Conservation (phyloP, 30 jellyfish, hydroid and myxozoan species). For the Pelagia noctiluca region DNA sequence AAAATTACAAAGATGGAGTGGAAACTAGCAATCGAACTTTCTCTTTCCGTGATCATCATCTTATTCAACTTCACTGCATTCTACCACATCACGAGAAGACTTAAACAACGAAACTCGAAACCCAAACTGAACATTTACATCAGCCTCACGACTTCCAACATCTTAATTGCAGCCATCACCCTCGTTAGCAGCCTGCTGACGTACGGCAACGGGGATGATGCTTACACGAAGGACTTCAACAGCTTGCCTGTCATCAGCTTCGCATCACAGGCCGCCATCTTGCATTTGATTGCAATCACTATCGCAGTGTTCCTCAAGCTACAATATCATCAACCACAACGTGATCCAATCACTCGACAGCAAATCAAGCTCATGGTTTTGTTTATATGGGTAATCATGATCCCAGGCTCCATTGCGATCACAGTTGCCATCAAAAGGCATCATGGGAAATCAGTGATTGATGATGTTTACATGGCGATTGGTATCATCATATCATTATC, state of each 20-base stretch:
- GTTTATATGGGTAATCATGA: neutral
- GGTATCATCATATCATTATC: neutral
- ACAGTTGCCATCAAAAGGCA: neutral
- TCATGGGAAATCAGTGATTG: neutral
- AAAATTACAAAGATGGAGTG: neutral
- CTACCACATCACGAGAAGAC: neutral
- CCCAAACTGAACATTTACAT: neutral
- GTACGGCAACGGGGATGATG: neutral
- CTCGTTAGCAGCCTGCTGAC: neutral
- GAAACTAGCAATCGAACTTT: neutral
- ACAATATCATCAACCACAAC: neutral
- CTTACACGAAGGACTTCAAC: neutral
- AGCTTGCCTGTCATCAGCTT: neutral
- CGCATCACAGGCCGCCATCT: neutral
- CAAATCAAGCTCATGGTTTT: neutral
- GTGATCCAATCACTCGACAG: neutral
- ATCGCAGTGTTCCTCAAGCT: neutral
- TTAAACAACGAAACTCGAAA: neutral
- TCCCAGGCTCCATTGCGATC: constrained; percentile 6
- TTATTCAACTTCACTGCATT: neutral
- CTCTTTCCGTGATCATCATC: neutral
- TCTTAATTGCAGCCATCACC: neutral
- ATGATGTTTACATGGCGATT: neutral
- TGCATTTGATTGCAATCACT: neutral
- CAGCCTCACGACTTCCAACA: neutral